Evolutionary conservation across 2,113 vertebrate species (phyloP).

Genomic region (Steatornis caripensis): DNA sequence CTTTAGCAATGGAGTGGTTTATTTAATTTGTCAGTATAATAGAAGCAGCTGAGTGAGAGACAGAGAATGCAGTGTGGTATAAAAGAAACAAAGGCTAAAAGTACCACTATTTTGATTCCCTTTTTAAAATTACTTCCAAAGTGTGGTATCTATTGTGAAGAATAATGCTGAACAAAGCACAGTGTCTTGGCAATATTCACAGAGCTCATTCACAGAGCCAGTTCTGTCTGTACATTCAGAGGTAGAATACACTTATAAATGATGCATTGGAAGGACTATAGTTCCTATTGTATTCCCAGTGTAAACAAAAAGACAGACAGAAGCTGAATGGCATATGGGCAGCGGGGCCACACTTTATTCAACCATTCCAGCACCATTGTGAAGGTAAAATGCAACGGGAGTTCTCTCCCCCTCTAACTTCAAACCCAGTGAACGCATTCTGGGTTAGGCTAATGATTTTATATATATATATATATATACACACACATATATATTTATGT

Average conservation of each 20-base stretch:
- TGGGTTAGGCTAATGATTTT: neutral
- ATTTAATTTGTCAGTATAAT: conserved; percentile 99
- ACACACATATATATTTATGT: neutral
- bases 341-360: conserved; percentile 80
- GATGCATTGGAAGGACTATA: conserved; percentile 87
- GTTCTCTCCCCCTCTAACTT: conserved; percentile 42
- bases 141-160: conserved; percentile 96
- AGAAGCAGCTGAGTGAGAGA: conserved; percentile 90
- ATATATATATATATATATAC: neutral
- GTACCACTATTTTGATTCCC: conserved; percentile 99
- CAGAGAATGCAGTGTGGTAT: conserved; percentile 85
- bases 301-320: conserved; percentile 94
- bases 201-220: conserved; percentile 88
- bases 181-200: conserved; percentile 94
- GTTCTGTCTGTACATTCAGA: conserved; percentile 86
- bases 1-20: conserved; percentile 89
- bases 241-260: conserved; percentile 92
- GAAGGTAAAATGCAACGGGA: conserved; percentile 64
- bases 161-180: conserved; percentile 92
- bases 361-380: conserved; percentile 74
- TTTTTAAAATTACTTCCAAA: conserved; percentile 99
- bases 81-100: conserved; percentile 95
- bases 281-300: conserved; percentile 88
- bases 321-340: conserved; percentile 88
- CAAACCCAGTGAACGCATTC: conserved; percentile 29